Evolutionary conservation across 2,113 vertebrate genomes (phyloP), one percentile per base, ranked within the genome.

Genomic region (Notothenia coriiceps): DNA sequence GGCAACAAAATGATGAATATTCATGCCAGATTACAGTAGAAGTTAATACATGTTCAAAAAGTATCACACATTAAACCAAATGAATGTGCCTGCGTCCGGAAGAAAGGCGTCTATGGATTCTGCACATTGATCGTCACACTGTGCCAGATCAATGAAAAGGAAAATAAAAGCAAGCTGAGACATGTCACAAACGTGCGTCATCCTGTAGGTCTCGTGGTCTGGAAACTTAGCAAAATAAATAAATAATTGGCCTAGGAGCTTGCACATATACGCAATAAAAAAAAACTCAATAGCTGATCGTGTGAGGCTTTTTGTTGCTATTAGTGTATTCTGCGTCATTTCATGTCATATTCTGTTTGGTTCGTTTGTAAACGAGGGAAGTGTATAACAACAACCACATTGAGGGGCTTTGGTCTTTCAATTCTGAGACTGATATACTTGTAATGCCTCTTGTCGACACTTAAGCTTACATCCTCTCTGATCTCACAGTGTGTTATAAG

Each of bases 311-410:
- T 29, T 29, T 29, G 29, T 29, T 29, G 29, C 29, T 29, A 29
- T 29, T 29, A 29, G 29, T 29, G 29, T 29, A 29, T 29, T 3
- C 29, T 29, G 29, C 29, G 0, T 55, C 22, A 56, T 20, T 49
- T 56, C 8, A n/a, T 47, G 15, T 63, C 59, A 63, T 17, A 22
- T 64, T 64, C 35, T 74, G 71, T 25, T 44, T 74, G 60, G 60
- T 52, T 43, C 1, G 29, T 29, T 29, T 29, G 29, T 29, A 29
- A 29, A 29, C 25, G 29, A 29, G 29, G 29, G 29, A 29, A 29
- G 29, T 29, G 29, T 29, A 29, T 29, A 29, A 3, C 29, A 29
- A 29, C 29, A 29, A 29, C 3, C 29, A 29, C 29, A 29, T 29
- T 29, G 29, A 29, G 29, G 29, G 29, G 29, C 29, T 29, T 29